Conservation (phyloP, 2,113 vertebrate genomes). For the Vombatus ursinus region DNA sequence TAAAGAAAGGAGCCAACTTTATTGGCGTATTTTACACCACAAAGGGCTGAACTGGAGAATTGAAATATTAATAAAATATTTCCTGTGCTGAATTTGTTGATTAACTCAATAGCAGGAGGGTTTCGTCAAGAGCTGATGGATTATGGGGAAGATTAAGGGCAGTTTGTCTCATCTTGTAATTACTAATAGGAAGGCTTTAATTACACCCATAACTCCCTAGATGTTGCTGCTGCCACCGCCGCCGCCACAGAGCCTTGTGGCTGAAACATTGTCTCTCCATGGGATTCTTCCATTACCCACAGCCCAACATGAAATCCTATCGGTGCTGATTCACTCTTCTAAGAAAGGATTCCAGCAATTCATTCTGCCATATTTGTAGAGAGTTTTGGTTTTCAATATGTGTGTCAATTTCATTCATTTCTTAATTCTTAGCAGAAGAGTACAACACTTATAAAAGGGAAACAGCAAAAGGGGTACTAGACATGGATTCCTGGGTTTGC, state of each 20-base stretch:
- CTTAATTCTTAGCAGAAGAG: constrained; percentile 34
- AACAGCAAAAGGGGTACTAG: background rate
- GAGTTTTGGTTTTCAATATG: constrained; percentile 60
- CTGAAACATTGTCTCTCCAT: constrained; percentile 60
- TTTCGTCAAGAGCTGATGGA: constrained; percentile 61
- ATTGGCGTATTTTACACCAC: constrained; percentile 53
- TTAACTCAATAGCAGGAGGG: constrained; percentile 67
- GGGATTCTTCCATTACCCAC: constrained; percentile 63
- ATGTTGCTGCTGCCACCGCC: background rate
- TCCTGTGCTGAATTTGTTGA: constrained; percentile 53
- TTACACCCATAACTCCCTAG: constrained; percentile 53
- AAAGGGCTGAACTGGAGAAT: constrained; percentile 69
- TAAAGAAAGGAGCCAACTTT: constrained; percentile 59
- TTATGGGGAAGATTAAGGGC: constrained; percentile 66
- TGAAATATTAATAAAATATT: constrained; percentile 76
- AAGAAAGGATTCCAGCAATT: constrained; percentile 50
- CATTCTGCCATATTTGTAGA: constrained; percentile 62
- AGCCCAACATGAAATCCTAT: constrained; percentile 62
- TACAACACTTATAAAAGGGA: background rate
- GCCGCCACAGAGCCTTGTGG: constrained; percentile 26
- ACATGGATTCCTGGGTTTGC: background rate
- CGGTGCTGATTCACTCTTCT: constrained; percentile 57
- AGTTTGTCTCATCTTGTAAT: constrained; percentile 68
- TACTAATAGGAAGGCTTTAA: constrained; percentile 67
- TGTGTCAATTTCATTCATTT: constrained; percentile 45